A percentile compares a stretch with the other conserved stretches of the same genome.
phyloP scores from a whole-genome alignment of 2,797 vertebrate genomes.

The Atherinosoma microstoma region DNA sequence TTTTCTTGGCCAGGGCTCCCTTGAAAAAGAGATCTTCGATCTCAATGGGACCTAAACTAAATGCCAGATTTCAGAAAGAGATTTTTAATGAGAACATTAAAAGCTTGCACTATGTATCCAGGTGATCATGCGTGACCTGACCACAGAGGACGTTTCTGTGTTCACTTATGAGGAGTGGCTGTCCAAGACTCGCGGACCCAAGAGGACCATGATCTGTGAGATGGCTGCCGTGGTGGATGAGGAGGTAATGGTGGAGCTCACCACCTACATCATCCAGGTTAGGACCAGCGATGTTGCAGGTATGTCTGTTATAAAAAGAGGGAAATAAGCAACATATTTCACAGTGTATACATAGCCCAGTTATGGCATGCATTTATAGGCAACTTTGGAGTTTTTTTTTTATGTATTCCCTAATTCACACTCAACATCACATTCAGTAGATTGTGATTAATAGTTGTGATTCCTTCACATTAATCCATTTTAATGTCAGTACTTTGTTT shows the following conservation, averaged over 20 bases:
- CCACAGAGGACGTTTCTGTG: slow-evolving; percentile 87
- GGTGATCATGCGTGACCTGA: slow-evolving; percentile 90
- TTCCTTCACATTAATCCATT: neutral
- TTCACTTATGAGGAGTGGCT: slow-evolving; percentile 95
- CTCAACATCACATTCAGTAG: no score
- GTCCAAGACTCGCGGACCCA: slow-evolving; percentile 87
- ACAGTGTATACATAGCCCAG: no score
- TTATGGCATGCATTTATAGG: no score
- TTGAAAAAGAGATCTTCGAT: no score
- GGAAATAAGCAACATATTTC: neutral
- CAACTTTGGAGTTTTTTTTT: no score
- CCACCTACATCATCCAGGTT: slow-evolving; percentile 89
- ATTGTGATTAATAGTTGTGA: neutral
- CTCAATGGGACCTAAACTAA: no score
- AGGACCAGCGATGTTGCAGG: slow-evolving; percentile 94
- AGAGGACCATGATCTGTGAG: slow-evolving; percentile 88
- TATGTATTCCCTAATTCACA: no score
- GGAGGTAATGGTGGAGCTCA: slow-evolving; percentile 92
- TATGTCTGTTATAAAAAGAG: slow-evolving; percentile 51
- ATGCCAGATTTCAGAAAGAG: neutral
- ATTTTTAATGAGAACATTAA: neutral
- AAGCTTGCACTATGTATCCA: slow-evolving; percentile 58
- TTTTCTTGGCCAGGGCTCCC: no score
- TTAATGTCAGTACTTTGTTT: neutral
- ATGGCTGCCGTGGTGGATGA: slow-evolving; percentile 91